These are phyloP conservation scores for Ptyas mucosa DNA, from an alignment of 2,113 vertebrate species.

Conservation along the genomic window DNA sequence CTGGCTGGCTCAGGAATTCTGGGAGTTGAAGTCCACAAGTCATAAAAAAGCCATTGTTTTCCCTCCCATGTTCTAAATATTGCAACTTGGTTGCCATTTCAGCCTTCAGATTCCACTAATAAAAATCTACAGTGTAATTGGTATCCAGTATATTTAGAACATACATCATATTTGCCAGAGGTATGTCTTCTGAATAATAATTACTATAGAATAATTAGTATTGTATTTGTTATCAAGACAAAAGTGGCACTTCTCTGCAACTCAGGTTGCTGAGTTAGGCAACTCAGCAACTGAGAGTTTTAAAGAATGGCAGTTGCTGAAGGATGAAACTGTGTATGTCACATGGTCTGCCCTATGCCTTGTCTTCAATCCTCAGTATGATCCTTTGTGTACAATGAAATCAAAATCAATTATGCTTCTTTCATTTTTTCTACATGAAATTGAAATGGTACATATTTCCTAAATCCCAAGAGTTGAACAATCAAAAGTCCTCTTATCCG, in stretches of 20 bases:
- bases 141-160: neutral
- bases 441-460: neutral
- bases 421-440: neutral
- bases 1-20: no score
- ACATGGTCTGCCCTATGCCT: neutral
- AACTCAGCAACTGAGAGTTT: neutral
- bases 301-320: neutral
- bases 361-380: neutral
- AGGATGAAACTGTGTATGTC: neutral
- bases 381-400: neutral
- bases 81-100: neutral
- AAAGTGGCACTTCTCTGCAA: neutral
- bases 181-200: neutral
- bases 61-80: neutral
- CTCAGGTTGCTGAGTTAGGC: neutral
- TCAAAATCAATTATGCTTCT: neutral
- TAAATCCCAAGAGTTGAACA: neutral
- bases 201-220: neutral
- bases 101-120: neutral
- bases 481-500: neutral
- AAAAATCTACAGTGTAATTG: neutral
- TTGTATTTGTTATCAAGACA: neutral
- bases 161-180: neutral
- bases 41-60: no score
- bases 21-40: no score